Base-by-base conservation (phyloP, 2,797 vertebrate species). In the Zalophus californianus region DNA sequence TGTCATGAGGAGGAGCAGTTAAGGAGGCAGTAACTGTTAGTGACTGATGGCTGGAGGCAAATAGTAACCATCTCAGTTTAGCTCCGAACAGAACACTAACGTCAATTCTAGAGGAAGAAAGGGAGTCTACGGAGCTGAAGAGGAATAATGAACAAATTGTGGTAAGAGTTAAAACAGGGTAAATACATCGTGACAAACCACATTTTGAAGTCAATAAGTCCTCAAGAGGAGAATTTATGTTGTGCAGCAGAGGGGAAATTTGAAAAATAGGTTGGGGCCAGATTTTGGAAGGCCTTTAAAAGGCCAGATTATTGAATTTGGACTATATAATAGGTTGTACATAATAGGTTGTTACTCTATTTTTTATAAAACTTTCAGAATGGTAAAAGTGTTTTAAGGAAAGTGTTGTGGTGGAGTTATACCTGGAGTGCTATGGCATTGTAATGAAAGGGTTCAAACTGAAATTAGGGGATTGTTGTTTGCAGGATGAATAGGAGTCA, bases 401-500 rank as follows among this genome's bases (percentile, higher is more conserved):
- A 52, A 90, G 6, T 66, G 18, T 41, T 78, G 5, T 29, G 32
- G 82, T 92, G 15, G 3, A 87, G 21, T 68, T 91, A 25, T 86
- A 7, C 14, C 18, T 8, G 64, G 66, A 78, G 5, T 50, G 27
- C 86, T 73, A 3, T 11, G 18, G n/a, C 21, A n/a, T 52, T 96
- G 32, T 12, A 62, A 78, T 27, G 44, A 79, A 92, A 52, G 8
- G 41, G 20, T 56, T 90, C 75, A 90, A 73, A 77, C 35, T 90
- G 54, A 97, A 29, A 87, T 80, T 82, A 77, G 18, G 83, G 23
- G 58, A 91, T 90, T n/a, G 58, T 4, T 87, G 32, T 87, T 93
- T 79, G 20, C 78, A 87, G 16, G 56, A 96, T 80, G 20, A 93
- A 58, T 86, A 60, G 18, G 16, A 83, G 32, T 83, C 86, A 88